Evolutionary conservation across 2,113 vertebrate genomes (phyloP).

Genomic region (Megaleporinus macrocephalus): DNA sequence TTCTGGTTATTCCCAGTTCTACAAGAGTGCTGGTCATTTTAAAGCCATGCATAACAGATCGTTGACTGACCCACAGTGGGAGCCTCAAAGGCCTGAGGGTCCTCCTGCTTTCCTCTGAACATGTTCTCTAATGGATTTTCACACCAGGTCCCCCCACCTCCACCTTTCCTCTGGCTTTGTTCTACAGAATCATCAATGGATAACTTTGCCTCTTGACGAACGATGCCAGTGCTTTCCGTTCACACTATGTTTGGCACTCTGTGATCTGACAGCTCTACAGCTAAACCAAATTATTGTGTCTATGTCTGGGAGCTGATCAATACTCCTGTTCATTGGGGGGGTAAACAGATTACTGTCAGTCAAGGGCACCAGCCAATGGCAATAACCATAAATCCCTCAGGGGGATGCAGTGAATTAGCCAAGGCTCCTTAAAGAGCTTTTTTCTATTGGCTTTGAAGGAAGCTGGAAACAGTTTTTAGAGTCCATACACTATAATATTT

Average conservation of each 20-base stretch:
- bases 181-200: not conserved
- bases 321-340: conserved; percentile 35
- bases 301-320: conserved; percentile 41
- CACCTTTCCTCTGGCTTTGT: not conserved
- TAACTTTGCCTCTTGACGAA: not conserved
- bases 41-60: conserved; percentile 24
- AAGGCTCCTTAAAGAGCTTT: conserved; percentile 29
- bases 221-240: not conserved
- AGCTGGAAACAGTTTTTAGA: not conserved
- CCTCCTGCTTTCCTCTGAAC: not conserved
- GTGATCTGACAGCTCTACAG: conserved; percentile 10
- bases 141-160: not conserved
- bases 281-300: too few species aligned
- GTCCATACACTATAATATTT: not conserved
- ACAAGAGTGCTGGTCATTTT: conserved; percentile 3
- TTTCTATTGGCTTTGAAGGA: not conserved
- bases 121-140: not conserved
- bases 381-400: conserved; percentile 49
- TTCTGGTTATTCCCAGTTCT: too few species aligned
- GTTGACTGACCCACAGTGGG: conserved; percentile 28
- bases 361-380: conserved; percentile 34
- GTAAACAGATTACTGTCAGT: conserved; percentile 53
- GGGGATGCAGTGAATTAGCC: not conserved
- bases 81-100: conserved; percentile 19
- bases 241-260: not conserved